phyloP scores from a whole-genome alignment of 92 coral and sea anemone species.

The Ricordea florida region DNA sequence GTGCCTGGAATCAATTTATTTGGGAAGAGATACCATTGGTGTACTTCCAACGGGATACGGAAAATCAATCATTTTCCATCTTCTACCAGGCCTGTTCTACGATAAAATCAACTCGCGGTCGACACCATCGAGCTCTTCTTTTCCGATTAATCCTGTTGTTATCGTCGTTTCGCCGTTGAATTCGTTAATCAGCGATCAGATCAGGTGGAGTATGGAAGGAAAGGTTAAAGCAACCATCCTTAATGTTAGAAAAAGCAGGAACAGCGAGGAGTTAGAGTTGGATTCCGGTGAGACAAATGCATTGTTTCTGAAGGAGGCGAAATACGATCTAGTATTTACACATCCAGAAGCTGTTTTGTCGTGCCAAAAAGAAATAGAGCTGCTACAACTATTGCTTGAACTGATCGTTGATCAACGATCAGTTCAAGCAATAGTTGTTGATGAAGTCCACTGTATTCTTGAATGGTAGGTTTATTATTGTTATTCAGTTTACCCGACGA shows the following conservation, averaged over 20 bases:
- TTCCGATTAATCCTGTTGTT: slow-evolving; percentile 20
- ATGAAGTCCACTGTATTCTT: slow-evolving; percentile 60
- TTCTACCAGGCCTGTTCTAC: slow-evolving; percentile 21
- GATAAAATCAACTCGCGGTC: slow-evolving; percentile 4
- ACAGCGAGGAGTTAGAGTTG: slow-evolving; percentile 4
- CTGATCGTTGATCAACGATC: slow-evolving; percentile 28
- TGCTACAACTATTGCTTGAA: slow-evolving; percentile 28
- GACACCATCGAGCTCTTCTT: not conserved
- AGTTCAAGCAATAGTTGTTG: slow-evolving; percentile 44
- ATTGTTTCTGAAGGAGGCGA: slow-evolving; percentile 28
- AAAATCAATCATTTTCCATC: slow-evolving; percentile 51
- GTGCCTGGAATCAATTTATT: slow-evolving; percentile 35
- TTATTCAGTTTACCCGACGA: not conserved
- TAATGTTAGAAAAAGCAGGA: slow-evolving; percentile 5
- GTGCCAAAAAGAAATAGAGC: slow-evolving; percentile 40
- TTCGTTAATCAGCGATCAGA: slow-evolving; percentile 41
- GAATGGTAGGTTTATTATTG: slow-evolving; percentile 40
- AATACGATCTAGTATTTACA: slow-evolving; percentile 31
- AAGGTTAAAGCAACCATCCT: slow-evolving; percentile 21
- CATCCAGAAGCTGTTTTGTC: slow-evolving; percentile 58
- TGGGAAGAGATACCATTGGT: slow-evolving; percentile 33
- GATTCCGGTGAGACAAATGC: not conserved
- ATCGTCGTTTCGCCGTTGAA: slow-evolving; percentile 47
- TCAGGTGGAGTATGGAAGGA: slow-evolving; percentile 33
- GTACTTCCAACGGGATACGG: slow-evolving; percentile 61